These are phyloP conservation scores for Nerophis lumbriciformis DNA, from an alignment of 2,113 vertebrate genomes.

Conservation along the genomic window DNA sequence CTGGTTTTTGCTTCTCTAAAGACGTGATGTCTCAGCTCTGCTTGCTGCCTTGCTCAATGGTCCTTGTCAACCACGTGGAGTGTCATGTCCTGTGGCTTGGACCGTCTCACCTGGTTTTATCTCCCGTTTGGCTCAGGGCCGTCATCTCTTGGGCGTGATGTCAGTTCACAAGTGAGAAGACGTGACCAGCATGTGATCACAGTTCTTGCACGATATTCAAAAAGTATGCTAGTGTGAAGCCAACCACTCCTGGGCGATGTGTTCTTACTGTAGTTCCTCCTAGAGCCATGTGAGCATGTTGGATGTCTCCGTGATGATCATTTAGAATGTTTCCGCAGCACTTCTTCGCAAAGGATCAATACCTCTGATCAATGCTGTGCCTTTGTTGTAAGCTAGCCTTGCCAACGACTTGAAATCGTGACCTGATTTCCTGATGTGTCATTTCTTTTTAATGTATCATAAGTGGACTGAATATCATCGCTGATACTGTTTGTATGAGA, in stretches of 20 bases:
- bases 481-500: slow-evolving; percentile 52
- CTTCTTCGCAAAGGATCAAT: slow-evolving; percentile 74
- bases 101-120: slow-evolving; percentile 32
- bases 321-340: slow-evolving; percentile 60
- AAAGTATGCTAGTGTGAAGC: slow-evolving; percentile 29
- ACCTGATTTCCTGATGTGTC: slow-evolving; percentile 43
- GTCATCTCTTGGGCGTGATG: slow-evolving; percentile 30
- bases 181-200: slow-evolving; percentile 40
- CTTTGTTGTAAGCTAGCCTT: slow-evolving; percentile 81
- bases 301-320: slow-evolving; percentile 44
- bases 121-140: slow-evolving; percentile 63
- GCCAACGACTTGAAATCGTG: slow-evolving; percentile 70
- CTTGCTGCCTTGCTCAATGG: slow-evolving; percentile 64
- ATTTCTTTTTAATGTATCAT: slow-evolving; percentile 39
- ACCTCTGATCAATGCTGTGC: slow-evolving; percentile 80
- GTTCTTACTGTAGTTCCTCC: slow-evolving; percentile 30
- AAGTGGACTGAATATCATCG: slow-evolving; percentile 57
- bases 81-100: slow-evolving; percentile 49
- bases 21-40: slow-evolving; percentile 36
- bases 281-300: slow-evolving; percentile 56
- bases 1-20: slow-evolving; percentile 43
- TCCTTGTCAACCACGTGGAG: slow-evolving; percentile 63
- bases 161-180: neutral
- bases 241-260: slow-evolving; percentile 29
- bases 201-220: slow-evolving; percentile 19